These are phyloP conservation scores for Trachelipus rathkii DNA, from an alignment of 1,140 invertebrate species.

Conservation along the genomic window DNA sequence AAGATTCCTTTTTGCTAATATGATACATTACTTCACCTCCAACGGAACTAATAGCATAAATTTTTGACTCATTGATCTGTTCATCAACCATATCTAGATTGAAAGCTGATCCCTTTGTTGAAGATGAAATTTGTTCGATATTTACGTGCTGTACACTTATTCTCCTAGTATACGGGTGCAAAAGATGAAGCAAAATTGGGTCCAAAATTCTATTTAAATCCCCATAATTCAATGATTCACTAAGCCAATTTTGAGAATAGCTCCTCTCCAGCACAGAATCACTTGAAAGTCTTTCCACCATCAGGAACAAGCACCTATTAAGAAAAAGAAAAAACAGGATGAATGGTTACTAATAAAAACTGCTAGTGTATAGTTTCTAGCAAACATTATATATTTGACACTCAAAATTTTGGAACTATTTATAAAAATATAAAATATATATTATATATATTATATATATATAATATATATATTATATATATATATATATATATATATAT, in stretches of 20 bases:
- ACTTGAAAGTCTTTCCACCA: constrained; percentile 65
- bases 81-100: background rate
- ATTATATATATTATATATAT: too few relatives aligned
- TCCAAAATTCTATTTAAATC: constrained; percentile 74
- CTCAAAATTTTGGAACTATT: too few relatives aligned
- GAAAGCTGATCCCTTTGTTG: constrained; percentile 45
- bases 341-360: too few relatives aligned
- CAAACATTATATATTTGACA: too few relatives aligned
- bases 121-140: constrained; percentile 63
- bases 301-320: constrained; percentile 65
- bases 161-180: constrained; percentile 75
- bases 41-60: constrained; percentile 80
- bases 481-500: too few relatives aligned
- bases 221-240: constrained; percentile 67
- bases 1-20: constrained; percentile 54
- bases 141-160: constrained; percentile 80
- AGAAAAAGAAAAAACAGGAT: too few relatives aligned
- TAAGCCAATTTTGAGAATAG: constrained; percentile 67
- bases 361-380: too few relatives aligned
- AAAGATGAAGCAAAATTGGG: constrained; percentile 70
- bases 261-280: constrained; percentile 57
- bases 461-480: too few relatives aligned
- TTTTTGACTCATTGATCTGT: constrained; percentile 57
- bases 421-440: too few relatives aligned
- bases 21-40: constrained; percentile 83